Evolutionary conservation across 2,113 vertebrate genomes (phyloP).

Genomic region (Myiozetetes cayanensis): DNA sequence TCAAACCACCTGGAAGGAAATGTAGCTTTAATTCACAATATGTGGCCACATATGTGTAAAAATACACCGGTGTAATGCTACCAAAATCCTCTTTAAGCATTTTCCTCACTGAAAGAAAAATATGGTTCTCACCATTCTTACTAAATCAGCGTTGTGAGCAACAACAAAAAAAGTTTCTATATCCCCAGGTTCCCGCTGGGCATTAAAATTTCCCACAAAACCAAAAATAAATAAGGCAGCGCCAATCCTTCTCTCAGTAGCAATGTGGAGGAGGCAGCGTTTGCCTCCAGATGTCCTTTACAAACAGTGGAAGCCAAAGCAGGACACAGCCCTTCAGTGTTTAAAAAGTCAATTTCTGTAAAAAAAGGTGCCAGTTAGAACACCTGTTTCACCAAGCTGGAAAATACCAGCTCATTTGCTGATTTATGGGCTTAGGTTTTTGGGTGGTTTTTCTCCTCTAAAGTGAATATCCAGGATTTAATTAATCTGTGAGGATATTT

Average conservation of each 20-base stretch:
- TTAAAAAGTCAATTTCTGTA: neutral
- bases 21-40: neutral
- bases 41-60: fast-evolving
- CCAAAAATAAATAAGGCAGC: neutral
- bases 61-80: neutral
- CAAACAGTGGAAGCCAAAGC: neutral
- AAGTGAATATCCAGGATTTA: neutral
- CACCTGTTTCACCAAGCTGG: neutral
- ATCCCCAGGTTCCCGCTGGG: neutral
- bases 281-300: neutral
- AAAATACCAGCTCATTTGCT: neutral
- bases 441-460: fast-evolving
- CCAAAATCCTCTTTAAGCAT: slow-evolving; percentile 69
- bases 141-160: neutral
- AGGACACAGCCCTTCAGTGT: neutral
- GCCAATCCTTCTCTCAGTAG: neutral
- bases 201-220: neutral
- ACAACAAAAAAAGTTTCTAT: neutral
- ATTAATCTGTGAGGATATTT: neutral
- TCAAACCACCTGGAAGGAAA: neutral
- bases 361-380: neutral
- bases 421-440: neutral
- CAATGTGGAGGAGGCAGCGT: neutral
- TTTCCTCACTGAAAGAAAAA: slow-evolving; percentile 79
- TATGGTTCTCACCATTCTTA: neutral